Percentiles rank a stretch among this genome's conserved stretches.
phyloP scores from a whole-genome alignment of 2,888 invertebrate species.

The Torymus texanus region DNA sequence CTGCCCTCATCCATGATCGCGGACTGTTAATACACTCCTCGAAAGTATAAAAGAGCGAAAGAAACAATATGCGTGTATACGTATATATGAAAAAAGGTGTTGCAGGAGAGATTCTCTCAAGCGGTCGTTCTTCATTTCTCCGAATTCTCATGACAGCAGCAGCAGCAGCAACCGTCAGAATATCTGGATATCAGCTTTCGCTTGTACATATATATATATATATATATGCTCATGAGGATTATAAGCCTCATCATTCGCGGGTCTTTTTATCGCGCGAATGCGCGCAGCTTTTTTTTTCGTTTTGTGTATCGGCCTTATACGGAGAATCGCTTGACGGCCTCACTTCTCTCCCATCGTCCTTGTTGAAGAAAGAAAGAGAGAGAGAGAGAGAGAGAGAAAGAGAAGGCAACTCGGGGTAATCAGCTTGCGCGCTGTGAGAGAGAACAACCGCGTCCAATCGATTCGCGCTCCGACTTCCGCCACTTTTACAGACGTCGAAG shows the following conservation, averaged over 20 bases:
- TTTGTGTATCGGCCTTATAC: conserved; percentile 6
- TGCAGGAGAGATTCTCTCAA: neutral
- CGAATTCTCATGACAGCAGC: conserved; percentile 5
- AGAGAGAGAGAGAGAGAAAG: neutral
- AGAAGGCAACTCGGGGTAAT: neutral
- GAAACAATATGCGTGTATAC: neutral
- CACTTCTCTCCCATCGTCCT: neutral
- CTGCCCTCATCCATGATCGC: conserved; percentile 20
- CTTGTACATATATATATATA: too few species aligned
- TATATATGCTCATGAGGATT: neutral
- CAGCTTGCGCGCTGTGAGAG: neutral
- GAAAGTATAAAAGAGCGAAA: conserved; percentile 5
- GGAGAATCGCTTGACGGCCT: neutral
- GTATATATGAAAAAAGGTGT: neutral
- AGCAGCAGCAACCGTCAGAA: neutral
- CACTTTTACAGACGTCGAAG: conserved; percentile 63
- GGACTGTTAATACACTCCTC: conserved; percentile 20
- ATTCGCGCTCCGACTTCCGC: conserved; percentile 66
- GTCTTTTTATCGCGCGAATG: neutral
- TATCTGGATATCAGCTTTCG: conserved; percentile 11
- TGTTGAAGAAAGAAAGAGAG: neutral
- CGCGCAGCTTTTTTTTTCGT: neutral
- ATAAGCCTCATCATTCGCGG: neutral
- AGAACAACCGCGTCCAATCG: conserved; percentile 57
- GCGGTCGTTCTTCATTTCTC: neutral